Evolutionary conservation across 2,113 vertebrate genomes (phyloP).

Genomic region (Dromiciops gliroides): DNA sequence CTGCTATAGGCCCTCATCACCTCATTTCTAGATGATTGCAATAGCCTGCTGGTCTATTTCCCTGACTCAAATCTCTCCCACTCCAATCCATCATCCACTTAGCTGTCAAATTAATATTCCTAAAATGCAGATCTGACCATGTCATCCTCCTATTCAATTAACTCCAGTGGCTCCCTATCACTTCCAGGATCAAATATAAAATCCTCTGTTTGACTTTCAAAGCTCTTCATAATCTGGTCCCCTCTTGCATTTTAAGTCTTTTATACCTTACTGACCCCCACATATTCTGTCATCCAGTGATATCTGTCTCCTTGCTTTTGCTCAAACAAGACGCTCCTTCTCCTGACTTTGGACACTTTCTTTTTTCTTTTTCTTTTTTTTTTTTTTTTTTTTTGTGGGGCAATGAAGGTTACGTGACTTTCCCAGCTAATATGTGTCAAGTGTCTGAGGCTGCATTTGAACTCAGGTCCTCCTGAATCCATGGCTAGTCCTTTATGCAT

Average conservation of each 20-base stretch:
- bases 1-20: not conserved
- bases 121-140: not conserved
- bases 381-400: too few relatives aligned
- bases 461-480: too few relatives aligned
- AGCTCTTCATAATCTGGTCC: not conserved
- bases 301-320: not conserved
- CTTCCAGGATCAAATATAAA: not conserved
- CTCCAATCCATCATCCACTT: not conserved
- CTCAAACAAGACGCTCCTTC: not conserved
- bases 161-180: not conserved
- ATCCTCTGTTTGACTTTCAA: not conserved
- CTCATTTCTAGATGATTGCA: not conserved
- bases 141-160: not conserved
- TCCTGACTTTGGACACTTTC: not conserved
- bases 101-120: not conserved
- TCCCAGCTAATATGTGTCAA: too few relatives aligned
- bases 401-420: too few relatives aligned
- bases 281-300: not conserved
- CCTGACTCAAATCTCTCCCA: not conserved
- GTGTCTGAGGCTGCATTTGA: too few relatives aligned
- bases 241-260: not conserved
- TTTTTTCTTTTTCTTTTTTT: too few relatives aligned
- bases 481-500: too few relatives aligned
- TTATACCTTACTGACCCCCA: not conserved
- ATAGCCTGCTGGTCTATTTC: not conserved